Conservation (phyloP, 2,797 vertebrate species). For the Garrulus glandarius region DNA sequence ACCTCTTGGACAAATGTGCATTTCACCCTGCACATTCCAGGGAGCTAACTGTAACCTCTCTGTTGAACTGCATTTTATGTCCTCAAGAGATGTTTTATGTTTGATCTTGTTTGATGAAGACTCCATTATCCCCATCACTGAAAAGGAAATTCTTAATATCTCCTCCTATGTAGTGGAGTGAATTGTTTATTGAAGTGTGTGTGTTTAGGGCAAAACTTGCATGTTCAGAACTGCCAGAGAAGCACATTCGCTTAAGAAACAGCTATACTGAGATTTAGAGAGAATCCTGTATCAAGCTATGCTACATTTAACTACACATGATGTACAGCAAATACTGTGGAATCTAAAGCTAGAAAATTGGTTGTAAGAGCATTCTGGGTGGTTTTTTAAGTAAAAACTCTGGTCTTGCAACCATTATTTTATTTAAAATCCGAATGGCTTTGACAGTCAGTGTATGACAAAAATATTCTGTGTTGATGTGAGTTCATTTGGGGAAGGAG, state of each 20-base stretch:
- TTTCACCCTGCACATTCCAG: not conserved
- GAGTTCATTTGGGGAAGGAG: not conserved
- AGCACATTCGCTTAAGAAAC: constrained; percentile 46
- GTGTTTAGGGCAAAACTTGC: not conserved
- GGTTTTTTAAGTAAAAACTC: not conserved
- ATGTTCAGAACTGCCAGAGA: constrained; percentile 15
- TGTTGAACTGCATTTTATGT: constrained; percentile 55
- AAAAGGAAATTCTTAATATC: constrained; percentile 33
- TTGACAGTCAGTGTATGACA: not conserved
- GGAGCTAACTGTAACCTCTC: not conserved
- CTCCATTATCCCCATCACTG: constrained; percentile 32
- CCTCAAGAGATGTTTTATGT: constrained; percentile 12
- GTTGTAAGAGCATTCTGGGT: not conserved
- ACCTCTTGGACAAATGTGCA: not conserved
- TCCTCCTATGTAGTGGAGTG: not conserved
- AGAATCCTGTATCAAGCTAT: constrained; percentile 6
- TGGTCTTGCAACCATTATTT: not conserved
- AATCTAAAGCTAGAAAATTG: not conserved
- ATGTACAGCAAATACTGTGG: not conserved
- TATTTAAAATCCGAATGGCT: not conserved
- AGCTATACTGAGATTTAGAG: constrained; percentile 6
- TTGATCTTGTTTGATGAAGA: constrained; percentile 21
- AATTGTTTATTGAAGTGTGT: constrained; percentile 51
- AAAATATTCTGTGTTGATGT: not conserved
- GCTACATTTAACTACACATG: constrained; percentile 46